Base-by-base conservation (phyloP, 2,113 vertebrate species). In the Mystacornis crossleyi region DNA sequence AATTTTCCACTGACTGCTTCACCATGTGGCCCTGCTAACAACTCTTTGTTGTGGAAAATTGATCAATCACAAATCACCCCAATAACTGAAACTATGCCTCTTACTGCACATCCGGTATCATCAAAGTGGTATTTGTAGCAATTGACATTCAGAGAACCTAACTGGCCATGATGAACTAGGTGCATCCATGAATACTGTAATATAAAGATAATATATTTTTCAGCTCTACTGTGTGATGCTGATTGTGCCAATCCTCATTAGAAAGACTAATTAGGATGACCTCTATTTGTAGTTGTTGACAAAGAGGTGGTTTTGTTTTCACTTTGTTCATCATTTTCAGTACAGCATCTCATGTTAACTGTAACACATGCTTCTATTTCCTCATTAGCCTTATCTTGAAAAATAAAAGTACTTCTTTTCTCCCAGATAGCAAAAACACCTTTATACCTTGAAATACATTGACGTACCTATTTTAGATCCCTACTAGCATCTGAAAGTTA, bases 61-160 rank as follows among this genome's bases (percentile, higher is more conserved):
- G 96, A 98, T 96, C 97, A 95, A 95, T 97, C 90, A 96, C 65
- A 96, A 94, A 87, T 43, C 79, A 18, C 71, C 91, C 33, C 34
- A 34, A 96, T 77, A 96, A 95, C 38, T 70, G 82, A 73, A 74
- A 97, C 54, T 57, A 33, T 77, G 86, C 95, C 96, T 95, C 95
- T 95, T 95, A 97, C 96, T 97, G 98, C 86, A 91, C 94, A 94
- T 69, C 69, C 95, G 97, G 13, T 74, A 85, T 15, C 54, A 77
- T 90, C 67, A 97, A 79, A 79, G 77, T 81, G 87, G 70, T 79
- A 95, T 83, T 91, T 96, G 33, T 36, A 96, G 95, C 95, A 97
- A 97, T 25, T 81, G 96, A 97, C 97, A 98, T 98, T 98, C 97
- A 97, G 93, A 97, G 97, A 40, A 91, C 42, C 80, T 96, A 96